These are phyloP conservation scores for Lepisosteus oculatus DNA, from an alignment of 2,113 vertebrate species.

Conservation along the genomic window DNA sequence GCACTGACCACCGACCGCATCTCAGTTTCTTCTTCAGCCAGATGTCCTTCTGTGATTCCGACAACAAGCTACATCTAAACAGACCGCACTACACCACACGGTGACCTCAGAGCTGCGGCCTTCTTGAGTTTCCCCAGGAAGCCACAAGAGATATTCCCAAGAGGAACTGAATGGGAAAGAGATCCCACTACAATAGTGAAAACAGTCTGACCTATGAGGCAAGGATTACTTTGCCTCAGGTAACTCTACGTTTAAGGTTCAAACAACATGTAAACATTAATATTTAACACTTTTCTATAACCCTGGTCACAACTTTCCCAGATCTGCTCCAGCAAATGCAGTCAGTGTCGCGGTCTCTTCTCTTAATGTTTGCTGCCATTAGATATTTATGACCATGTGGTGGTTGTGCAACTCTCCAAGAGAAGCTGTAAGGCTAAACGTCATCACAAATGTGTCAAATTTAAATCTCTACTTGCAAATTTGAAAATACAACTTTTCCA, in stretches of 20 bases:
- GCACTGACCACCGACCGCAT: conserved; percentile 6
- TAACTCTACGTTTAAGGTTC: background rate
- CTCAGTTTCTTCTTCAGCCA: conserved; percentile 3
- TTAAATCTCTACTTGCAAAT: no score
- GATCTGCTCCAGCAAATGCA: no score
- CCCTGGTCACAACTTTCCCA: no score
- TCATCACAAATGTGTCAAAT: no score
- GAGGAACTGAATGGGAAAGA: background rate
- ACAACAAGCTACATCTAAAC: background rate
- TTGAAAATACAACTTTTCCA: no score
- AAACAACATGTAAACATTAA: background rate
- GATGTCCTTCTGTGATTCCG: background rate
- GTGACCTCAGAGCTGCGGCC: background rate
- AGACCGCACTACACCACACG: background rate
- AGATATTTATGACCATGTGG: no score
- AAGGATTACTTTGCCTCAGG: background rate
- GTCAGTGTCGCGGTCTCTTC: no score
- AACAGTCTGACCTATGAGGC: background rate
- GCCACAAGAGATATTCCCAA: background rate
- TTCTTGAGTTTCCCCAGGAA: background rate
- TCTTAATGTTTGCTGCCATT: no score
- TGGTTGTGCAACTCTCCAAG: no score
- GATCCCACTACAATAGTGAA: background rate
- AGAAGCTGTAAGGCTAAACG: no score
- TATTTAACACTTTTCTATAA: no score